Percentiles rank a stretch among this genome's conserved stretches.
These are phyloP conservation scores for Delichon dasypus DNA, from an alignment of 2,797 vertebrate genomes.

Conservation along the genomic window DNA sequence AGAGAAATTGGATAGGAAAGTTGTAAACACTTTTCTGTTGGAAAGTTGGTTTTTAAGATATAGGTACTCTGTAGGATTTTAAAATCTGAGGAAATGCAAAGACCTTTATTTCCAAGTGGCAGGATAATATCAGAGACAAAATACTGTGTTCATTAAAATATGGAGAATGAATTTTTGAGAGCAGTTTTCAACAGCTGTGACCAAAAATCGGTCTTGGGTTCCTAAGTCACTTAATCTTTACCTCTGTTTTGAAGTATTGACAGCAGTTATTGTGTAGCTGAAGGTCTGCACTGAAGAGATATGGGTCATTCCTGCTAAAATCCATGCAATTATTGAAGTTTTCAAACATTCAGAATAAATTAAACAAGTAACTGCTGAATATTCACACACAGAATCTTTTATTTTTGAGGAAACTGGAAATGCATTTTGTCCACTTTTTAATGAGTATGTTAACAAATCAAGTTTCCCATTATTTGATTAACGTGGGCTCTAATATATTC, in stretches of 20 bases:
- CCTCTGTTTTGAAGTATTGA: not conserved
- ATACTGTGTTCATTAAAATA: not conserved
- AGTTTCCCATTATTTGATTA: conserved; percentile 1
- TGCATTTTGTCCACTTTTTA: not conserved
- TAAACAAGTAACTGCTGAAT: not conserved
- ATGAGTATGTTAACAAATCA: not conserved
- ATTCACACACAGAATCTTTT: not conserved
- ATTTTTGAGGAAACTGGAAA: not conserved
- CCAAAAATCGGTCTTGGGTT: not conserved
- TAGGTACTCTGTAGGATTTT: not conserved
- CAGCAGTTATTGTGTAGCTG: not conserved
- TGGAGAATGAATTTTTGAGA: not conserved
- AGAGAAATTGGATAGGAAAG: not conserved
- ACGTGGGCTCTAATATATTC: not conserved
- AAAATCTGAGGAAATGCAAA: not conserved
- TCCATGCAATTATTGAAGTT: not conserved
- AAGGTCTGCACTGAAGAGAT: not conserved
- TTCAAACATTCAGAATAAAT: not conserved
- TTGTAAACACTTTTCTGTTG: not conserved
- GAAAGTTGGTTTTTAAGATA: not conserved
- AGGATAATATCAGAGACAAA: not conserved
- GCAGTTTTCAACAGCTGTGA: not conserved
- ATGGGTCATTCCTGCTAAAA: not conserved
- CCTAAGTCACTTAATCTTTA: not conserved
- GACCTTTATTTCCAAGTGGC: not conserved